Evolutionary conservation across 2,888 invertebrate species (phyloP), one percentile per base, ranked within the genome.

Genomic region (Ischnura elegans): DNA sequence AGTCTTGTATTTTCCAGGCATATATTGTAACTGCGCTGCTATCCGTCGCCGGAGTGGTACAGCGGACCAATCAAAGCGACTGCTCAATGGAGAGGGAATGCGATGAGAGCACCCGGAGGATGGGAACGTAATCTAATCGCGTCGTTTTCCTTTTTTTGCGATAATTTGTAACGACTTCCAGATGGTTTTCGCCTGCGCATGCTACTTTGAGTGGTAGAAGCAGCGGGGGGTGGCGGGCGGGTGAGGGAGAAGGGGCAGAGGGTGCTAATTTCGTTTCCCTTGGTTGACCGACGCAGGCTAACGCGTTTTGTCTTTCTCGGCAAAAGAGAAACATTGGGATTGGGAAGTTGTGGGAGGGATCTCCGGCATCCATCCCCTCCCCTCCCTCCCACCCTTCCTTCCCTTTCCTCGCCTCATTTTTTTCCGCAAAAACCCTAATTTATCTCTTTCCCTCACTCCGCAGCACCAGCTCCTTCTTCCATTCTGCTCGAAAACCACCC

Each of bases 261-360:
- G 51, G 51, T 19, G 5, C 76, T 36, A 76, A 66, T 66, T 76
- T 76, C 76, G 36, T 76, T 76, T 76, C 76, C 76, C n/a, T 76
- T 36, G 29, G 10, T 36, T 76, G 76, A 76, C 36, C 76, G 76
- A 76, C 76, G 76, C 36, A 76, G 36, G 76, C 76, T 76, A 76
- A 76, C 76, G 76, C 76, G 76, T 76, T 76, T n/a, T 36, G 76
- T 36, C 76, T 76, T 76, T 76, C 76, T 10, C 76, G 76, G 36
- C 76, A 76, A 76, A 76, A 76, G 76, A 76, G 76, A 76, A 36
- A 10, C 29, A 16, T 29, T 21, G 25, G 76, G 76, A 51, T 51
- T 29, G 36, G 76, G 10, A 61, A 25, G 16, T n/a, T n/a, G n/a
- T n/a, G n/a, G 76, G 36, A 76, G 36, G 76, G 25, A 76, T 76